Evolutionary conservation across 2,888 invertebrate genomes (phyloP), one percentile per base, ranked within the genome.

Genomic region (Electrophaes corylata): DNA sequence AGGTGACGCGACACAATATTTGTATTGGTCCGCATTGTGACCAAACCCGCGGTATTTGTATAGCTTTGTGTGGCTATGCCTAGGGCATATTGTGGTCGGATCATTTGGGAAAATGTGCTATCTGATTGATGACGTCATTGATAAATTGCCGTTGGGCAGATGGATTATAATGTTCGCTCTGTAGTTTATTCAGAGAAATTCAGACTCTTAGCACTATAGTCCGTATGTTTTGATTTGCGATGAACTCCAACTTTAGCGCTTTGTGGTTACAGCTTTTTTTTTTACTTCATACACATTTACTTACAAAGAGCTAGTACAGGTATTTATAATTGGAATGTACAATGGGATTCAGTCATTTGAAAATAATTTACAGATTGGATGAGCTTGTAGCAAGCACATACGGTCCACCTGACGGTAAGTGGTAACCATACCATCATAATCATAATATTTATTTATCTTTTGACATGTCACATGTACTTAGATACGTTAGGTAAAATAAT

Each of bases 1-100:
- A 87, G 89, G 89, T 91, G 91, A 91, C 86, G 74, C 60, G 72
- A 84, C 90, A 79, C 72, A 79, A 76, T 75, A 75, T 81, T 79
- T 81, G 78, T 72, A 73, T 83, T 77, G 74, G 75, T 19, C 35
- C 35, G 50, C 51, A 77, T 83, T 86, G 84, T 84, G 78, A 71
- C 71, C 70, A 65, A 35, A 45, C 19, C 61, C 59, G 56, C 49
- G 56, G 60, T 66, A 57, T 62, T 66, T 63, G 66, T 60, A 58
- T 49, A 61, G 44, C 46, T 59, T 64, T 35, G 48, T 39, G 58
- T 56, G 16, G 40, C 12, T 55, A 62, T 52, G 65, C 54, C 57
- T 62, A 50, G 26, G 23, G 10, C 26, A 29, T 10, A 29, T 2
- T 29, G 26, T 29, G 26, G 48, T 55, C 62, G 45, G 54, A 46